A percentile compares a stretch with the other conserved stretches of the same genome.
phyloP scores from a whole-genome alignment of 2,113 vertebrate genomes.

The Catharus fuscescens region DNA sequence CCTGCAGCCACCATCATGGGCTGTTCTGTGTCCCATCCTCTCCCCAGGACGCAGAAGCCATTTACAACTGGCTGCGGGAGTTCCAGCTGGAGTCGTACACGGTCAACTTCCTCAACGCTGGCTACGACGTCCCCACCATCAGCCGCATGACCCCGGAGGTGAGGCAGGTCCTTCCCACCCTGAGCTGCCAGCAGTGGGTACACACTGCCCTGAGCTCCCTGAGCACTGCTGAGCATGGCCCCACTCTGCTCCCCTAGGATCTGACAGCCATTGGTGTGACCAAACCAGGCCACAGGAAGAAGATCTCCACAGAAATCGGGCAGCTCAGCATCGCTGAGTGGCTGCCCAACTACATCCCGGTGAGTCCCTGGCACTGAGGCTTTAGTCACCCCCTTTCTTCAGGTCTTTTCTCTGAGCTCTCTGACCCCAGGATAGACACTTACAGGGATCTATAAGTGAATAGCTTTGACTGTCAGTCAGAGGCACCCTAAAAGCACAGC shows the following conservation, averaged over 20 bases:
- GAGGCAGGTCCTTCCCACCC: neutral
- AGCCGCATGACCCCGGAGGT: conserved; percentile 98
- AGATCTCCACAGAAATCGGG: conserved; percentile 91
- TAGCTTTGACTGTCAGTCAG: neutral
- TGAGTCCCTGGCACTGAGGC: conserved; percentile 58
- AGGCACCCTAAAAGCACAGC: neutral
- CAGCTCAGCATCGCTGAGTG: conserved; percentile 92
- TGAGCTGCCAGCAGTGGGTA: fast-evolving
- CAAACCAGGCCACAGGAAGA: conserved; percentile 95
- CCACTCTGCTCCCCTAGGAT: conserved; percentile 74
- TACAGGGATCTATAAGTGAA: neutral
- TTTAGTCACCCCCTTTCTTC: neutral
- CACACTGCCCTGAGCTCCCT: fast-evolving
- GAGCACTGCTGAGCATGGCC: neutral
- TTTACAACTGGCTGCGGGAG: conserved; percentile 92
- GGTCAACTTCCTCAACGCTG: conserved; percentile 86
- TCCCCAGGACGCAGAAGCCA: conserved; percentile 89
- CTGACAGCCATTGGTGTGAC: conserved; percentile 95
- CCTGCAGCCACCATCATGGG: neutral
- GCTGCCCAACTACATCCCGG: conserved; percentile 92
- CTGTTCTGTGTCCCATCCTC: neutral
- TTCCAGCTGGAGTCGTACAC: conserved; percentile 95
- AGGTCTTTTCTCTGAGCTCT: neutral
- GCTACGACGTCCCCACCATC: conserved; percentile 96
- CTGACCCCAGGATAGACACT: neutral